Base-by-base conservation (phyloP, 2,113 vertebrate species). In the Nerophis ophidion region DNA sequence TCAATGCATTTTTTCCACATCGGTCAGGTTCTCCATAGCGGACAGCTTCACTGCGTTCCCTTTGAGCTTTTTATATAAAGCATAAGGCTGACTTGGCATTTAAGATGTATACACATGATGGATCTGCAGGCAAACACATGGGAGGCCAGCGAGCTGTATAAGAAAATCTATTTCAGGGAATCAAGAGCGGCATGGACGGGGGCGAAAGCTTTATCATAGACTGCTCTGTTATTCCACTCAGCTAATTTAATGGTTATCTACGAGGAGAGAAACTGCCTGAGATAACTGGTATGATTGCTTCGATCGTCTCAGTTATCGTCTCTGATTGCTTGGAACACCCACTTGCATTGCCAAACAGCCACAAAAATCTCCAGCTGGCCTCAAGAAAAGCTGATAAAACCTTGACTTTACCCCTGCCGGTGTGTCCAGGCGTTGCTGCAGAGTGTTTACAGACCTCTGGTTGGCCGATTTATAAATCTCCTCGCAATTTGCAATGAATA, bases 301-400 rank as follows among this genome's bases (percentile, higher is more conserved):
- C 10, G 40, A 44, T 57, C 48, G 17, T 65, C 48, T 42, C 40
- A 61, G 60, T 26, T 26, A 26, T 26, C 26, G 26, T 26, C 26
- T 26, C 26, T 4, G 26, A 26, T 26, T 26, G 26, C 26, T 26
- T 26, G 26, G 26, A 26, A 16, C 52, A 38, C 8, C 34, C 8
- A 16, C 16, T 38, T 38, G 52, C 35, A 55, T 40, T 5, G 15
- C 34, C 7, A 15, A 16, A n/a, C 4, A 1, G 35, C 52, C 52
- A 16, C 52, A 55, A 55, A 53, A 65, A 65, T 48, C 68, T 83
- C 72, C 62, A 66, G 60, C 60, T 65, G 77, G 72, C 64, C 65
- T 73, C 60, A 17, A 70, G 72, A 76, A 66, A 72, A 75, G 73
- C 78, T 77, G 66, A 68, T 77, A 76, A 79, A 75, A 75, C 72